Conservation (phyloP, 2,113 vertebrate genomes). For the Platichthys flesus region DNA sequence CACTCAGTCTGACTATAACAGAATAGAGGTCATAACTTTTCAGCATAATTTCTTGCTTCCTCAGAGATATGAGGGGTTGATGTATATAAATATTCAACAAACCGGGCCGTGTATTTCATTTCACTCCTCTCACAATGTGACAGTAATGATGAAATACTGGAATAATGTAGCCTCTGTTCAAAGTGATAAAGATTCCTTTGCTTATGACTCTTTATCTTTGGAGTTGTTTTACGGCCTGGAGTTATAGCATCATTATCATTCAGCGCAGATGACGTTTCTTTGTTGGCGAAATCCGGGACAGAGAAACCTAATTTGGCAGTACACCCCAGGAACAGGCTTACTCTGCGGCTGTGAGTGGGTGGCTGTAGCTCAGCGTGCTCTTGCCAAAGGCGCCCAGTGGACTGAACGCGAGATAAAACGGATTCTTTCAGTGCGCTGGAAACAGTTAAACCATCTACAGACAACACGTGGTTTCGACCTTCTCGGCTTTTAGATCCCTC, state of each 20-base stretch:
- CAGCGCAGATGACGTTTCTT: slow-evolving; percentile 52
- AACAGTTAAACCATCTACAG: slow-evolving; percentile 23
- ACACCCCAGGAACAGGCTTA: slow-evolving; percentile 47
- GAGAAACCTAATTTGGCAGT: slow-evolving; percentile 50
- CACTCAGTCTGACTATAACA: slow-evolving; percentile 6
- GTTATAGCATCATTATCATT: slow-evolving; percentile 53
- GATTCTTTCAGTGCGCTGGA: slow-evolving; percentile 21
- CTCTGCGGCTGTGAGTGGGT: slow-evolving; percentile 38
- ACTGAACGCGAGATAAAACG: slow-evolving; percentile 33
- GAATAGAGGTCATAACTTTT: slow-evolving; percentile 35
- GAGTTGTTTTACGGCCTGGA: slow-evolving; percentile 34
- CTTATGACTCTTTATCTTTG: slow-evolving; percentile 51
- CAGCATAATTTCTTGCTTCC: slow-evolving; percentile 28
- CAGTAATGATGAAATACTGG: slow-evolving; percentile 59
- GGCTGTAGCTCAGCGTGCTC: slow-evolving; percentile 31
- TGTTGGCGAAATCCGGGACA: slow-evolving; percentile 41
- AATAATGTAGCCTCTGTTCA: slow-evolving; percentile 54
- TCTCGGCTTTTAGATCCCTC: slow-evolving; percentile 29
- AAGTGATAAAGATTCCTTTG: slow-evolving; percentile 61
- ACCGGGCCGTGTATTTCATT: slow-evolving; percentile 45
- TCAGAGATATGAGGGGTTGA: slow-evolving; percentile 35
- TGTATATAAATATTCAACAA: slow-evolving; percentile 52
- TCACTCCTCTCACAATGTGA: slow-evolving; percentile 41
- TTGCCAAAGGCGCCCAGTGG: slow-evolving; percentile 28
- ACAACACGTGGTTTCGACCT: slow-evolving; percentile 38